Conservation (phyloP, 2,113 vertebrate genomes). For the Rana temporaria region DNA sequence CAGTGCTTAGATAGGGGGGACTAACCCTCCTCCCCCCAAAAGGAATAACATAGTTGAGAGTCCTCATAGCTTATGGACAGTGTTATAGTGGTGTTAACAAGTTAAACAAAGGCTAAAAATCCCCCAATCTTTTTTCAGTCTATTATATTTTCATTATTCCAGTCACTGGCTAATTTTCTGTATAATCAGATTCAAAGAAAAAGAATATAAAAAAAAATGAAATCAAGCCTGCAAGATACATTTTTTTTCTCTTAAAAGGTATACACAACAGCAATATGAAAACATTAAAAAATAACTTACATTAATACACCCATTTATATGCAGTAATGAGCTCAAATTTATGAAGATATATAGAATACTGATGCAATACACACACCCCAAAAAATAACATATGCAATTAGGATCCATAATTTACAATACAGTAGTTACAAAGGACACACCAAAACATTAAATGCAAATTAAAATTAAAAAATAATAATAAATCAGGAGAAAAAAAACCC, state of each 20-base stretch:
- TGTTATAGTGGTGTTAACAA: slow-evolving; percentile 68
- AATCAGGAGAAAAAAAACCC: slow-evolving; percentile 76
- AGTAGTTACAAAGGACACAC: slow-evolving; percentile 98
- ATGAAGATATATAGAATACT: slow-evolving; percentile 96
- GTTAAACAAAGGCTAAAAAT: slow-evolving; percentile 52
- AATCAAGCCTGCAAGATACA: slow-evolving; percentile 96
- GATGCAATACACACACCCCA: slow-evolving; percentile 83
- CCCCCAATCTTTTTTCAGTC: slow-evolving; percentile 69
- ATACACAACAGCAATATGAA: slow-evolving; percentile 92
- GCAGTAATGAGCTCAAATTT: slow-evolving; percentile 95
- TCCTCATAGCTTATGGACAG: slow-evolving; percentile 77
- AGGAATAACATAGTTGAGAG: slow-evolving; percentile 68
- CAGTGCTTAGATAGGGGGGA: background rate
- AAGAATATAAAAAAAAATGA: slow-evolving; percentile 85
- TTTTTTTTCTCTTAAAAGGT: slow-evolving; percentile 81
- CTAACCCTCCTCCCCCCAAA: too few species aligned
- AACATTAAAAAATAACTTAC: slow-evolving; percentile 92
- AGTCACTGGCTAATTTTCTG: slow-evolving; percentile 81
- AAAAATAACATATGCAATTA: slow-evolving; percentile 90
- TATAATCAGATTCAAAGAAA: slow-evolving; percentile 75
- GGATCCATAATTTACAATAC: slow-evolving; percentile 97
- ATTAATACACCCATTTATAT: slow-evolving; percentile 94
- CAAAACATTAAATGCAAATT: slow-evolving; percentile 90
- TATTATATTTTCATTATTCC: slow-evolving; percentile 76
- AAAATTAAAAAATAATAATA: slow-evolving; percentile 68